Conservation (phyloP, 2,888 invertebrate genomes). For the Dolichomitus sp. region DNA sequence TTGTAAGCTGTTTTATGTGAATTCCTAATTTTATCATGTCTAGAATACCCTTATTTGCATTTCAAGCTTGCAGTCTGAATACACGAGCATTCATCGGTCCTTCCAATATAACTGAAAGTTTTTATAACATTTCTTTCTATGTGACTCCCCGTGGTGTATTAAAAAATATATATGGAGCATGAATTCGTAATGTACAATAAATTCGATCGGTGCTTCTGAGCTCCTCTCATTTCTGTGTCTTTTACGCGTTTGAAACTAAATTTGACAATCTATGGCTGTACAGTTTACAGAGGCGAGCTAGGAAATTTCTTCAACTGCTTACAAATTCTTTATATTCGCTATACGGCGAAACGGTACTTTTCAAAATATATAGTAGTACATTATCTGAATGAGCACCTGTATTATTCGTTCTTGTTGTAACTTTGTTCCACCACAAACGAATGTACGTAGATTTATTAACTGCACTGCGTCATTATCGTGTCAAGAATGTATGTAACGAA, state of each 20-base stretch:
- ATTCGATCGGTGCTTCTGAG: slow-evolving; percentile 28
- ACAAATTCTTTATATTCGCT: slow-evolving; percentile 11
- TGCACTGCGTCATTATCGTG: slow-evolving; percentile 4
- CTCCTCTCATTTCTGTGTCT: slow-evolving; percentile 6
- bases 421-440: not conserved
- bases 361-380: slow-evolving; percentile 17
- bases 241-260: slow-evolving; percentile 39
- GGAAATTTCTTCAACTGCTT: slow-evolving; percentile 31
- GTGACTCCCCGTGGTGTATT: slow-evolving; percentile 49
- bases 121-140: slow-evolving; percentile 15
- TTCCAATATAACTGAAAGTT: slow-evolving; percentile 15
- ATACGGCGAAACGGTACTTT: slow-evolving; percentile 14
- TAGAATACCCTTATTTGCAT: not conserved
- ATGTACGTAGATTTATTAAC: slow-evolving; percentile 9
- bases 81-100: not conserved
- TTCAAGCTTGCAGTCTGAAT: slow-evolving; percentile 14
- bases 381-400: slow-evolving; percentile 9
- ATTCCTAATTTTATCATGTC: not conserved
- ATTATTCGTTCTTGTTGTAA: slow-evolving; percentile 13
- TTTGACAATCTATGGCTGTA: slow-evolving; percentile 60
- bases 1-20: not conserved
- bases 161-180: slow-evolving; percentile 67
- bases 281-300: slow-evolving; percentile 52
- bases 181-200: slow-evolving; percentile 62
- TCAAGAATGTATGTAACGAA: not conserved